A percentile compares a stretch with the other conserved stretches of the same genome.
Evolutionary conservation across 2,113 vertebrate species (phyloP).

Genomic region (Balaeniceps rex): DNA sequence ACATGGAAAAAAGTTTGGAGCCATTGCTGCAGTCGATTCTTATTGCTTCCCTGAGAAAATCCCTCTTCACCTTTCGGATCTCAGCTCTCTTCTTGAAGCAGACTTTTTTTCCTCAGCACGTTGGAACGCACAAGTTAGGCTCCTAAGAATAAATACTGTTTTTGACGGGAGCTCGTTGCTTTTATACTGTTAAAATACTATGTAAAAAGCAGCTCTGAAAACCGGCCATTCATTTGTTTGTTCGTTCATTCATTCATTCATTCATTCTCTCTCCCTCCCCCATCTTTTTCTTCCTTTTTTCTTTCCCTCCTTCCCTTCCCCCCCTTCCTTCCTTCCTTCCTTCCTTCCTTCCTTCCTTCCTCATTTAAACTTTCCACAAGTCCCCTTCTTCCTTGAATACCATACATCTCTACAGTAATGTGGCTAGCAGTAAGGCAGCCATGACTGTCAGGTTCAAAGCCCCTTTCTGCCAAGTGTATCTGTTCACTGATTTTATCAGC

Average conservation of each 20-base stretch:
- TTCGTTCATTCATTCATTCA: no score
- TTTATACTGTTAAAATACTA: neutral
- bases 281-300: no score
- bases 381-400: neutral
- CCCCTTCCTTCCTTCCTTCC: neutral
- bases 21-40: neutral
- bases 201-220: neutral
- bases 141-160: neutral
- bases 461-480: neutral
- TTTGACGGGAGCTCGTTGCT: neutral
- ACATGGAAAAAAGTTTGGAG: neutral
- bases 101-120: neutral
- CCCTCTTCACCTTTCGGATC: neutral
- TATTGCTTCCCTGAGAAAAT: neutral
- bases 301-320: no score
- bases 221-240: no score
- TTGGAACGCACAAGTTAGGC: neutral
- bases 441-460: neutral
- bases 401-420: neutral
- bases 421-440: neutral
- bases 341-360: no score
- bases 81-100: neutral
- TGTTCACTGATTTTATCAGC: neutral
- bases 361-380: neutral
- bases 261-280: no score